phyloP scores from a whole-genome alignment of 2,888 invertebrate species.

The Latrodectus hesperus region DNA sequence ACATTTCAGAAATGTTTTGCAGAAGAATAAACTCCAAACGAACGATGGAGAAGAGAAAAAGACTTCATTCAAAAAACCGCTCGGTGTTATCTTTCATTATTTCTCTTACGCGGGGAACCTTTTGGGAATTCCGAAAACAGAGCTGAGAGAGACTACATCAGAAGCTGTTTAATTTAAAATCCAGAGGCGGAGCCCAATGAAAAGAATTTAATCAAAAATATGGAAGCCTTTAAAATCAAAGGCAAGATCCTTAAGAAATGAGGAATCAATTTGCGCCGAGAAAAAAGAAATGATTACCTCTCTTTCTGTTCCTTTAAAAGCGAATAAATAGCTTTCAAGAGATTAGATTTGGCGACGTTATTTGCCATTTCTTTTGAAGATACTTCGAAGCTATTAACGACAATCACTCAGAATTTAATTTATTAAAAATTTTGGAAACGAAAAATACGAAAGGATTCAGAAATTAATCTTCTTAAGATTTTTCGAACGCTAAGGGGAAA shows the following conservation, averaged over 20 bases:
- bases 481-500: no score
- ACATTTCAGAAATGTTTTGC: no score
- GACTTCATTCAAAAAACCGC: no score
- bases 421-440: no score
- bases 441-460: no score
- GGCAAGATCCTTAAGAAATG: slow-evolving; percentile 58
- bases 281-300: slow-evolving; percentile 58
- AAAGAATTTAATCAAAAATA: slow-evolving; percentile 67
- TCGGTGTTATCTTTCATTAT: no score
- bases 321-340: slow-evolving; percentile 67
- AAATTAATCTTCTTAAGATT: no score
- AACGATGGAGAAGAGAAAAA: no score
- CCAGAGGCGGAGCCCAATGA: slow-evolving; percentile 52
- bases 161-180: slow-evolving; percentile 55
- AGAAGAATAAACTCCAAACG: no score
- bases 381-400: no score
- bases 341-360: slow-evolving; percentile 42
- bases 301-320: slow-evolving; percentile 49
- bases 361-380: slow-evolving; percentile 1
- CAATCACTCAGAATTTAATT: no score
- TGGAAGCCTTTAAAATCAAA: slow-evolving; percentile 46
- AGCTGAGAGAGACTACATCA: background rate
- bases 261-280: slow-evolving; percentile 52
- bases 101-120: no score
- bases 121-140: background rate